phyloP scores from a whole-genome alignment of 2,888 invertebrate genomes.

The Spodoptera exigua region DNA sequence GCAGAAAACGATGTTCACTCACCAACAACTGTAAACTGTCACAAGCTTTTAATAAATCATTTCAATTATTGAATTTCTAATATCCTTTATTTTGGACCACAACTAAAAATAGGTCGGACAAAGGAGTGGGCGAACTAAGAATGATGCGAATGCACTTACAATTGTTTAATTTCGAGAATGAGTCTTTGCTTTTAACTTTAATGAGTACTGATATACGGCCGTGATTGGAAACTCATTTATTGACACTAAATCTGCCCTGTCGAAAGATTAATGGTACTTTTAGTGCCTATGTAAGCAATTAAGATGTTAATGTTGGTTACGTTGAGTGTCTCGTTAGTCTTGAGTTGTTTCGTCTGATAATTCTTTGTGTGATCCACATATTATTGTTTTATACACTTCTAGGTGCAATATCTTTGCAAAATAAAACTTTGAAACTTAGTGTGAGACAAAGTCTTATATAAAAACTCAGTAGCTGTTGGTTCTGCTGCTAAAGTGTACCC shows the following conservation, averaged over 20 bases:
- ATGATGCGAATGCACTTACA: slow-evolving; percentile 82
- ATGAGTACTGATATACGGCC: slow-evolving; percentile 76
- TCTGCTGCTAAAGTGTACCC: too few species aligned
- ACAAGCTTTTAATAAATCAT: too few species aligned
- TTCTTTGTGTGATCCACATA: too few species aligned
- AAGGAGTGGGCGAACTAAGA: slow-evolving; percentile 84
- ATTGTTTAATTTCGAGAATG: slow-evolving; percentile 83
- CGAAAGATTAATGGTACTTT: slow-evolving; percentile 49
- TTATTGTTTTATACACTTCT: too few species aligned
- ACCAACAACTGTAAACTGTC: too few species aligned
- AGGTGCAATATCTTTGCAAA: too few species aligned
- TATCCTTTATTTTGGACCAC: slow-evolving; percentile 62
- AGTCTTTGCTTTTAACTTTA: slow-evolving; percentile 72
- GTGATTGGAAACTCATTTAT: slow-evolving; percentile 67
- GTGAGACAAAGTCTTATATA: too few species aligned
- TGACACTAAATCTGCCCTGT: slow-evolving; percentile 48
- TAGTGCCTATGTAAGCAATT: slow-evolving; percentile 44
- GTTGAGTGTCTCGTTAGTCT: background rate
- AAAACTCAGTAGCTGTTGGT: too few species aligned
- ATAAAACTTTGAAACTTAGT: too few species aligned
- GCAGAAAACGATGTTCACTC: too few species aligned
- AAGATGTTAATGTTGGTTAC: slow-evolving; percentile 36
- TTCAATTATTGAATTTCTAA: background rate
- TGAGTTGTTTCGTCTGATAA: background rate
- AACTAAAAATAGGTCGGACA: slow-evolving; percentile 74